These are phyloP conservation scores for Prietella phreatophila DNA, from an alignment of 2,113 vertebrate species.

Conservation along the genomic window DNA sequence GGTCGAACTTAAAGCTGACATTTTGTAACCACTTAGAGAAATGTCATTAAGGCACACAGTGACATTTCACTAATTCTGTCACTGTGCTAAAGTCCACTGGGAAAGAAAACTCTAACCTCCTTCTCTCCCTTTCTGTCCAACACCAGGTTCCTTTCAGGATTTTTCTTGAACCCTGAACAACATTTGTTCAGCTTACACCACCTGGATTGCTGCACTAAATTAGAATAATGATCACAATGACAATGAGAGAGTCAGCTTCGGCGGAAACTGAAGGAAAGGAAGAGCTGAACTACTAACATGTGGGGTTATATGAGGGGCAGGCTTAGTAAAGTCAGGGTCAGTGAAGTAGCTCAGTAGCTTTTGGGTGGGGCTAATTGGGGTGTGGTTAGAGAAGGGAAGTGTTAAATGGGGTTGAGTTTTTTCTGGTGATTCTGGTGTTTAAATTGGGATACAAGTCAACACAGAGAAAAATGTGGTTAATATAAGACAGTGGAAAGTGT, in stretches of 20 bases:
- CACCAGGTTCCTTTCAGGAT: not conserved
- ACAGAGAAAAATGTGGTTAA: not conserved
- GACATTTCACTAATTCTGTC: slow-evolving; percentile 18
- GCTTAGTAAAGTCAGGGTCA: not conserved
- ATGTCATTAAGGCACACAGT: slow-evolving; percentile 14
- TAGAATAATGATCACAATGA: not conserved
- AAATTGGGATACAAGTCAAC: not conserved
- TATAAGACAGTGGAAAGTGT: no score
- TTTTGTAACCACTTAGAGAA: slow-evolving; percentile 23
- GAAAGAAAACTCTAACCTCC: not conserved
- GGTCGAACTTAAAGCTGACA: slow-evolving; percentile 5
- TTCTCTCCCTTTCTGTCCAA: not conserved
- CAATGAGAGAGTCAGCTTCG: no score
- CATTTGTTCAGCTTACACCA: not conserved
- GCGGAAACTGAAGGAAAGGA: no score
- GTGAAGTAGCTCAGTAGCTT: not conserved
- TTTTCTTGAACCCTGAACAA: not conserved
- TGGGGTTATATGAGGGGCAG: no score
- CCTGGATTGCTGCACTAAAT: not conserved
- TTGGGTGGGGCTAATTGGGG: not conserved
- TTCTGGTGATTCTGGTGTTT: not conserved
- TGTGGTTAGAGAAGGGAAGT: not conserved
- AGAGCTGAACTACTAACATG: not conserved
- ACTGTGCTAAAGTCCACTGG: not conserved
- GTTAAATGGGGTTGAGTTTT: not conserved